These are phyloP conservation scores for Cyanoramphus novaezelandiae DNA, from an alignment of 2,113 vertebrate genomes.

Conservation along the genomic window DNA sequence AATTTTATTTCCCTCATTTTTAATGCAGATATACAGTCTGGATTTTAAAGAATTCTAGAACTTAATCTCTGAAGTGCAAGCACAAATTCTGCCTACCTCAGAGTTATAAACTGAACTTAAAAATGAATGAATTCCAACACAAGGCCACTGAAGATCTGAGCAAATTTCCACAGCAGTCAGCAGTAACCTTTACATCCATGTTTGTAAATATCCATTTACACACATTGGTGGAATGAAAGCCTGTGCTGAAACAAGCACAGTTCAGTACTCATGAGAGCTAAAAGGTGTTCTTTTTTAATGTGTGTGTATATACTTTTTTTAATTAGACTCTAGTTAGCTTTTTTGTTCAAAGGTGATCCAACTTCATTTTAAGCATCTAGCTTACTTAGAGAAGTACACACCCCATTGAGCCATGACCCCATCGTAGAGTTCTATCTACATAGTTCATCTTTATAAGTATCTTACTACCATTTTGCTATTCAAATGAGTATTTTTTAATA, in stretches of 20 bases:
- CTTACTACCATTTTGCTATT: neutral
- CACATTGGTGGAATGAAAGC: neutral
- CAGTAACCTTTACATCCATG: neutral
- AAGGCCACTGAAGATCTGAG: neutral
- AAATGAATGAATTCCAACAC: neutral
- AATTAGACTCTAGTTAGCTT: neutral
- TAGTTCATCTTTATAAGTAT: neutral
- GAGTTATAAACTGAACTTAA: neutral
- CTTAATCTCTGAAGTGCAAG: neutral
- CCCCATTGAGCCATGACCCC: neutral
- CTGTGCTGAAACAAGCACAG: neutral
- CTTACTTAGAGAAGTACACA: neutral
- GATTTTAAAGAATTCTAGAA: neutral
- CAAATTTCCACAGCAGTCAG: neutral
- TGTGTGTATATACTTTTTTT: neutral
- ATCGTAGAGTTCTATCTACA: neutral
- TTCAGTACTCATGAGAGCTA: neutral
- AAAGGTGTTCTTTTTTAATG: neutral
- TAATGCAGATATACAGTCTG: neutral
- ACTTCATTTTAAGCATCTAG: neutral
- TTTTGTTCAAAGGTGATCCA: neutral
- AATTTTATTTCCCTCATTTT: slow-evolving; percentile 5
- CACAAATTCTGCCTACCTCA: neutral
- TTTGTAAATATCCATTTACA: neutral
- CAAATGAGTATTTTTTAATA: neutral